Evolutionary conservation across 2,113 vertebrate species (phyloP), one percentile per base, ranked within the genome.

Genomic region (Larimichthys polyactis): DNA sequence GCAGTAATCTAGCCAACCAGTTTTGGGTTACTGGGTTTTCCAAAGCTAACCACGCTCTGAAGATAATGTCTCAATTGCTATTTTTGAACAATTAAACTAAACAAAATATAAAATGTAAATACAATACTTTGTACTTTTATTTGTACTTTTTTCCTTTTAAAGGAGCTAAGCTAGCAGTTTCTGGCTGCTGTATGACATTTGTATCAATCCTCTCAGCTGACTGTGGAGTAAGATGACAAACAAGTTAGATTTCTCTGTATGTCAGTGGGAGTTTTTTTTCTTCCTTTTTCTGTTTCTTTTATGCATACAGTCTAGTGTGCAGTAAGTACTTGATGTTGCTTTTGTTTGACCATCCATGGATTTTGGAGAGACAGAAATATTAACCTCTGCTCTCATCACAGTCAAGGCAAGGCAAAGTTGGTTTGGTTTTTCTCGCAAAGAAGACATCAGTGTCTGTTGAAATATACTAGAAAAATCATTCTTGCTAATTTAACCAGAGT

Each of bases 401-500:
- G 62, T 29, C 11, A 16, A 71, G 20, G 40, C 15, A 27, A 19
- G 51, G 5, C 14, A 66, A 11, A 32, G 2, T 66, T 29, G 49
- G 49, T 52, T 70, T 14, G 19, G 8, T 65, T 3, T 75, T 46
- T 10, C 9, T 20, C 62, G 9, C 20, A 10, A n/a, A 43, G 57
- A 58, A 43, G 43, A 70, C 62, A 36, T n/a, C 64, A 81, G 16
- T 58, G 20, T 73, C 27, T 64, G 27, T 77, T 32, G 36, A 62
- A 85, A 71, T 60, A 43, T 12, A 10, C 43, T 78, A 36, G 11
- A 68, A 75, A 46, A 60, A 81, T 73, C 15, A 40, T 73, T 82
- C 22, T 43, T 63, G 67, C 8, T 73, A 62, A 81, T 81, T 87
- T 78, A 67, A 69, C 32, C 15, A 0, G 58, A 72, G 55, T 85